A percentile compares a stretch with the other conserved stretches of the same genome.
Evolutionary conservation across 2,113 vertebrate species (phyloP).

Genomic region (Atlantisia rogersi): DNA sequence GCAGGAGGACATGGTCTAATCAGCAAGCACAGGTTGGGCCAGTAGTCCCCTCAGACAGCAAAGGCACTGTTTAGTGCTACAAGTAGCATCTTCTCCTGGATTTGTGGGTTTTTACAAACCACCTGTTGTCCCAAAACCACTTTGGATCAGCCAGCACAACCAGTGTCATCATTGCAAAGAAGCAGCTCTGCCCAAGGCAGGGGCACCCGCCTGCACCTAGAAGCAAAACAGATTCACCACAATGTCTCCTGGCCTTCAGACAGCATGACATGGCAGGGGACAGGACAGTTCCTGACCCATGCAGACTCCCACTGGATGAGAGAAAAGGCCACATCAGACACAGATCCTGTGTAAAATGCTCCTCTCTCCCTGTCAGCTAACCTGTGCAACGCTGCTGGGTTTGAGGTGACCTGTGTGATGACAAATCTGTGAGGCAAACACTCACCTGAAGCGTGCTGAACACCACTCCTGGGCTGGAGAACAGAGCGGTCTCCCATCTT

Average conservation of each 20-base stretch:
- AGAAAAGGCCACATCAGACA: neutral
- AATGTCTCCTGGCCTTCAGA: neutral
- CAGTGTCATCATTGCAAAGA: neutral
- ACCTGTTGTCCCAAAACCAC: neutral
- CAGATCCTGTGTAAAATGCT: neutral
- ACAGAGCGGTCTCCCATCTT: neutral
- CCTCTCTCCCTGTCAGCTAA: neutral
- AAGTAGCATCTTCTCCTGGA: neutral
- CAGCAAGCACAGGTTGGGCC: neutral
- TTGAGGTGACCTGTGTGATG: neutral
- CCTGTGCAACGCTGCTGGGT: neutral
- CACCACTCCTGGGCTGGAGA: neutral
- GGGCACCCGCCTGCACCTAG: accelerated
- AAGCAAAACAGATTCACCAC: neutral
- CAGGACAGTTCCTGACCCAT: neutral
- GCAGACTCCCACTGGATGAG: neutral
- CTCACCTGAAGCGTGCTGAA: neutral
- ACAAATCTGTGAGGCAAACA: neutral
- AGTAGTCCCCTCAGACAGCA: neutral
- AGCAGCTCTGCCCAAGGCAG: neutral
- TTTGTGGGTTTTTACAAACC: neutral
- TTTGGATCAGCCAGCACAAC: neutral
- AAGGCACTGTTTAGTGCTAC: neutral
- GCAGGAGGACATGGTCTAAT: neutral
- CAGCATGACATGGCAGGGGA: neutral